Conservation (phyloP, 2,113 vertebrate species). For the Pimephales promelas region DNA sequence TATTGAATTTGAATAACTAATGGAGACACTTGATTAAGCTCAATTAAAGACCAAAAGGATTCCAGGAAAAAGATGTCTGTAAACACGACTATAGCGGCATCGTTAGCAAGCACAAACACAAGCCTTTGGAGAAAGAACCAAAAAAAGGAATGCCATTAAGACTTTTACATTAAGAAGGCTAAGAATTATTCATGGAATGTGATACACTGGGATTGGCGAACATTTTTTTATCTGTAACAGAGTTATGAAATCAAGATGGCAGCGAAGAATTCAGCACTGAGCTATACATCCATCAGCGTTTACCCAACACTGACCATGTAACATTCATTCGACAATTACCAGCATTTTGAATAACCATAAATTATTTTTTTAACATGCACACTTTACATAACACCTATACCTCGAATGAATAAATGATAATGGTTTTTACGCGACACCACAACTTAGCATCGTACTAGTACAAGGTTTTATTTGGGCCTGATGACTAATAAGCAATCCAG, state of each 20-base stretch:
- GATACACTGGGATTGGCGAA: constrained; percentile 51
- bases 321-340: constrained; percentile 40
- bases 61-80: constrained; percentile 48
- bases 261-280: constrained; percentile 31
- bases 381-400: constrained; percentile 24
- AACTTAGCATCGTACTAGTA: not conserved
- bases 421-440: not conserved
- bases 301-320: constrained; percentile 38
- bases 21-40: not conserved
- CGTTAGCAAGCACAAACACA: constrained; percentile 48
- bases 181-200: constrained; percentile 50
- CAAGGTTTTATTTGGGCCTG: constrained; percentile 6
- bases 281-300: constrained; percentile 36
- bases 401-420: constrained; percentile 29
- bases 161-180: constrained; percentile 49
- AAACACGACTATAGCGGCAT: constrained; percentile 50
- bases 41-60: constrained; percentile 22
- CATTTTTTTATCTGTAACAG: not conserved
- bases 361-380: constrained; percentile 45
- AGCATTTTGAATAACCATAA: constrained; percentile 31
- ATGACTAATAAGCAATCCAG: constrained; percentile 48
- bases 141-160: constrained; percentile 58
- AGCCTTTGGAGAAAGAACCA: constrained; percentile 50
- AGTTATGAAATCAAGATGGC: constrained; percentile 36
- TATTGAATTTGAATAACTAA: not conserved